A percentile compares a stretch with the other conserved stretches of the same genome.
phyloP scores from a whole-genome alignment of 2,113 vertebrate species.

The Cyprinodon variegatus region DNA sequence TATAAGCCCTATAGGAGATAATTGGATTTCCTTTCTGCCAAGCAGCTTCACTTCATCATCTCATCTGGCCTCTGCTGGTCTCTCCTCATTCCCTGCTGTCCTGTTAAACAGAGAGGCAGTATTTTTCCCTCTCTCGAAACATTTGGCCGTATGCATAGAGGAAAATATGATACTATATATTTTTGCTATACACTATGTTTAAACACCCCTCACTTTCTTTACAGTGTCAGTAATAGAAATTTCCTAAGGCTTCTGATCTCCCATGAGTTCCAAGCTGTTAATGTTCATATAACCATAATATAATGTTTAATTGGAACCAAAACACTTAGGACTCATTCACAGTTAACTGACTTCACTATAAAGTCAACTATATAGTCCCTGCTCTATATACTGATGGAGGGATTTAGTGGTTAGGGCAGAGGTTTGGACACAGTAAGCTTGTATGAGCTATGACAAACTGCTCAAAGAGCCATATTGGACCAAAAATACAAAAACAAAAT shows the following conservation, averaged over 20 bases:
- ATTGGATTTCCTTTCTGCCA: conserved; percentile 9
- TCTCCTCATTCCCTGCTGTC: conserved; percentile 48
- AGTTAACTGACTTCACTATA: too few relatives aligned
- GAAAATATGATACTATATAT: conserved; percentile 47
- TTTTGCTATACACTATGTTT: conserved; percentile 13
- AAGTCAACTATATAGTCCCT: too few relatives aligned
- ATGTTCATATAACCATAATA: conserved; percentile 53
- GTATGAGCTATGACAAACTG: too few relatives aligned
- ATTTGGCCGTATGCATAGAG: conserved; percentile 15
- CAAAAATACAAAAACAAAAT: too few relatives aligned
- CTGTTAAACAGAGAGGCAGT: conserved; percentile 55
- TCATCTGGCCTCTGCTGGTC: conserved; percentile 23
- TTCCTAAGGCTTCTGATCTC: conserved; percentile 54
- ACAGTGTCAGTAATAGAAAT: conserved; percentile 56
- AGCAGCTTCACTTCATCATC: conserved; percentile 38
- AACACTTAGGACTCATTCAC: conserved; percentile 1
- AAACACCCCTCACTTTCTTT: conserved; percentile 36
- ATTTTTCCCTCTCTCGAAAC: conserved; percentile 25
- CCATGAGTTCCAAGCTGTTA: conserved; percentile 1
- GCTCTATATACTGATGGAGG: background rate
- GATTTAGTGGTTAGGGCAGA: too few relatives aligned
- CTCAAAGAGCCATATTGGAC: too few relatives aligned
- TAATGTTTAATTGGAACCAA: conserved; percentile 25
- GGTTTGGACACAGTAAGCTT: too few relatives aligned
- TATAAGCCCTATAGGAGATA: conserved; percentile 10